Base-by-base conservation (phyloP, 2,113 vertebrate genomes). In the Microcebus lehilahytsara region DNA sequence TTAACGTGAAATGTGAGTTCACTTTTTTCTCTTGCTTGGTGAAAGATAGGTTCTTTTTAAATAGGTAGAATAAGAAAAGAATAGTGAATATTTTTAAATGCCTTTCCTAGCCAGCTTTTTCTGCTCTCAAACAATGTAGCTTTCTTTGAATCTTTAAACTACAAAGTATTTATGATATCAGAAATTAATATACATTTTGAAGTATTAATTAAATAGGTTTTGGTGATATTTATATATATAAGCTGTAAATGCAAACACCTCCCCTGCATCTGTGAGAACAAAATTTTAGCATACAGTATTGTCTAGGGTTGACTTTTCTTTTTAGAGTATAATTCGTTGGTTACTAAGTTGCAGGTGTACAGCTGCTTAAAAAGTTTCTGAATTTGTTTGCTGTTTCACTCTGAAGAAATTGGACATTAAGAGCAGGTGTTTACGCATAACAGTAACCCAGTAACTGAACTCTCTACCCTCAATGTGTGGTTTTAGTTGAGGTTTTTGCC, bases 401-500 rank as follows among this genome's bases (percentile, higher is more conserved):
- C 30, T 64, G 53, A 17, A 93, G 51, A 72, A 85, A 78, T 85
- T 86, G 74, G 19, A n/a, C 60, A 40, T 64, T 64, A 85, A 78
- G 89, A 96, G 77, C 98, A 98, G 97, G 90, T 98, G 97, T 97
- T 93, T 88, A 93, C 72, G 71, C 46, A 4, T 93, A 93, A 85
- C 97, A 96, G 92, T 85, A 81, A 93, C 67, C 46, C 86, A 67
- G 62, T 89, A 97, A 96, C 93, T 80, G 93, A 96, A 89, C 32
- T 60, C 80, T 95, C 37, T 27, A 8, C 64, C 94, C 79, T 92
- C 74, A 94, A 27, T 77, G 22, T 98, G 97, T 98, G 98, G 96
- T 96, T 98, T 97, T 46, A 53, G 66, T 90, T 97, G 96, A 97
- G 97, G 96, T 98, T 97, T 95, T 88, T 84, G 79, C 92, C 19